A percentile compares a stretch with the other conserved stretches of the same genome.
phyloP scores from a whole-genome alignment of 2,797 vertebrate species.

The Buceros bicornis region DNA sequence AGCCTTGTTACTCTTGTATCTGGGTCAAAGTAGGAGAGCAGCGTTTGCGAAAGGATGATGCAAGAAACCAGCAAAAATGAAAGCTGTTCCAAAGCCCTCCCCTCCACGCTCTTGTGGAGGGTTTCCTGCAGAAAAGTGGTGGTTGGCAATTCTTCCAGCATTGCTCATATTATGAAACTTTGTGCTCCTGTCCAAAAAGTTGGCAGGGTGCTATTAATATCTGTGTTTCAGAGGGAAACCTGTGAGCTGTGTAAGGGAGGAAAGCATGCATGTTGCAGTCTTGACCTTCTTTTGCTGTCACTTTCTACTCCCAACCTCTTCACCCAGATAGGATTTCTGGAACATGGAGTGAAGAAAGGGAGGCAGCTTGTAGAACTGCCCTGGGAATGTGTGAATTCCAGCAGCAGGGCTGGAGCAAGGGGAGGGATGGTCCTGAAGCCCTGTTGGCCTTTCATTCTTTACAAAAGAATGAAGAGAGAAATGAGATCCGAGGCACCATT shows the following conservation, averaged over 20 bases:
- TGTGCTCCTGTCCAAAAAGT: background rate
- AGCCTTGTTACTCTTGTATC: background rate
- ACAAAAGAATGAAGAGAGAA: constrained; percentile 19
- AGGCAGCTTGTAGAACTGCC: background rate
- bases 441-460: constrained; percentile 19
- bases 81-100: background rate
- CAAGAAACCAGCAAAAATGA: background rate
- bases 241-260: background rate
- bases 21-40: background rate
- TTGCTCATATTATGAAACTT: background rate
- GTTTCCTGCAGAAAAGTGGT: background rate
- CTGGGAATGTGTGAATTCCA: constrained; percentile 66
- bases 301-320: background rate
- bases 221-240: background rate
- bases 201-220: background rate
- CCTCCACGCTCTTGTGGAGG: background rate
- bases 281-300: background rate
- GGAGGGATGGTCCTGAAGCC: background rate
- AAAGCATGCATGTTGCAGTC: background rate
- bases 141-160: background rate
- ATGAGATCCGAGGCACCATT: constrained; percentile 23
- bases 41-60: background rate
- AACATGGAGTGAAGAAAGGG: background rate
- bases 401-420: background rate
- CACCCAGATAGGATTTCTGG: constrained; percentile 40